A percentile compares a stretch with the other conserved stretches of the same genome.
These are phyloP conservation scores for Microctenopoma lineatum DNA, from an alignment of 2,797 vertebrate genomes.

Conservation along the genomic window DNA sequence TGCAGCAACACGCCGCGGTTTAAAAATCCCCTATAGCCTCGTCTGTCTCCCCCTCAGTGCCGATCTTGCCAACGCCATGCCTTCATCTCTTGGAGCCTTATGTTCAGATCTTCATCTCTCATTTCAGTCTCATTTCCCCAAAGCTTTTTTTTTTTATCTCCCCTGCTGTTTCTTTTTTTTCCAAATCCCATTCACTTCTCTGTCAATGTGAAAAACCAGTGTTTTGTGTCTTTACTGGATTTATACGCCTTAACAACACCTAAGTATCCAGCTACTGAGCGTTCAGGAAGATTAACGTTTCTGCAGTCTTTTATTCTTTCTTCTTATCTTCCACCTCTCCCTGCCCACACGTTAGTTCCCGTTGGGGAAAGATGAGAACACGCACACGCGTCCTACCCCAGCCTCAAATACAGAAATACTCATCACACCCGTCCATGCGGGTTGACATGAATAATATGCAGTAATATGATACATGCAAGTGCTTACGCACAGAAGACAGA, in stretches of 20 bases:
- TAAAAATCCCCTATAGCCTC: conserved; percentile 44
- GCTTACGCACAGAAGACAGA: conserved; percentile 25
- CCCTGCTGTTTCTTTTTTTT: conserved; percentile 10
- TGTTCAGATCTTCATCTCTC: conserved; percentile 47
- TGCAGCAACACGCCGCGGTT: conserved; percentile 53
- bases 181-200: background rate
- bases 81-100: conserved; percentile 41
- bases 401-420: conserved; percentile 58
- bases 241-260: background rate
- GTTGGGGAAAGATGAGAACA: conserved; percentile 30
- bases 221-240: background rate
- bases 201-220: background rate
- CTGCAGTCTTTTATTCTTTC: conserved; percentile 8
- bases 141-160: conserved; percentile 38
- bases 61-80: conserved; percentile 21
- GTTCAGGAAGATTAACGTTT: background rate
- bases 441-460: conserved; percentile 24
- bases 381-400: conserved; percentile 22
- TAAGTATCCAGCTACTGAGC: conserved; percentile 21
- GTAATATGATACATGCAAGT: conserved; percentile 31
- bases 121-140: conserved; percentile 39
- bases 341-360: conserved; percentile 25
- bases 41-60: conserved; percentile 31
- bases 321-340: conserved; percentile 1
- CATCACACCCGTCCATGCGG: conserved; percentile 34